Percentiles rank a stretch among this genome's conserved stretches.
Conservation (phyloP, 1,140 invertebrate genomes). For the Phenacoccus solenopsis region DNA sequence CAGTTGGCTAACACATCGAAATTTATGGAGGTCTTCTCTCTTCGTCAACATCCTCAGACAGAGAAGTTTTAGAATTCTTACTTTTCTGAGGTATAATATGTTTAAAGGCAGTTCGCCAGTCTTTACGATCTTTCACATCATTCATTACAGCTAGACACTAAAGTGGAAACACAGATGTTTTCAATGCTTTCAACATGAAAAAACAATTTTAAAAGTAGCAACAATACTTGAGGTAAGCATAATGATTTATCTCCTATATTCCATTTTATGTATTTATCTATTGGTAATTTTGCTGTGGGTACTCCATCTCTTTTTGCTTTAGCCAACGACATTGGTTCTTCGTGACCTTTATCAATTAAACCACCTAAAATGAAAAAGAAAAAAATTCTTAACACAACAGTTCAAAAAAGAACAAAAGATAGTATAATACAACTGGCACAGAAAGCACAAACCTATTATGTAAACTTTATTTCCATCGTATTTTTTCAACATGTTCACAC, state of each 20-base stretch:
- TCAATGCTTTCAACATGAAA: background rate
- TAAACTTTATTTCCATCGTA: constrained; percentile 68
- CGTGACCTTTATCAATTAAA: constrained; percentile 21
- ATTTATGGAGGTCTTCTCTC: too few species aligned
- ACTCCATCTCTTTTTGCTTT: constrained; percentile 73
- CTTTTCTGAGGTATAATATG: too few species aligned
- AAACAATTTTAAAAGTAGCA: background rate
- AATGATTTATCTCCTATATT: constrained; percentile 59
- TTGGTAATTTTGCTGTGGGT: constrained; percentile 59
- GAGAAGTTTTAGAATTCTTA: too few species aligned
- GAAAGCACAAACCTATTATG: constrained; percentile 50
- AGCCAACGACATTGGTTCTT: constrained; percentile 63
- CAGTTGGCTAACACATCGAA: too few species aligned
- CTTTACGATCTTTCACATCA: background rate
- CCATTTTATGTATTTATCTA: constrained; percentile 63
- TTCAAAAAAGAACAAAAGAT: background rate
- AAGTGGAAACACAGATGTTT: background rate
- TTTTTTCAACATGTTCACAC: constrained; percentile 44
- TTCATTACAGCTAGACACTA: background rate
- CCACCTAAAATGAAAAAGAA: constrained; percentile 11
- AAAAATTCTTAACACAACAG: background rate
- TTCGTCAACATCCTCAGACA: too few species aligned
- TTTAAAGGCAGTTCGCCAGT: constrained; percentile 18
- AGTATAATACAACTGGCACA: background rate
- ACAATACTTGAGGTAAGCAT: constrained; percentile 47